A percentile compares a stretch with the other conserved stretches of the same genome.
Evolutionary conservation across 1,140 invertebrate species (phyloP).

Genomic region (Odontomachus brunneus): DNA sequence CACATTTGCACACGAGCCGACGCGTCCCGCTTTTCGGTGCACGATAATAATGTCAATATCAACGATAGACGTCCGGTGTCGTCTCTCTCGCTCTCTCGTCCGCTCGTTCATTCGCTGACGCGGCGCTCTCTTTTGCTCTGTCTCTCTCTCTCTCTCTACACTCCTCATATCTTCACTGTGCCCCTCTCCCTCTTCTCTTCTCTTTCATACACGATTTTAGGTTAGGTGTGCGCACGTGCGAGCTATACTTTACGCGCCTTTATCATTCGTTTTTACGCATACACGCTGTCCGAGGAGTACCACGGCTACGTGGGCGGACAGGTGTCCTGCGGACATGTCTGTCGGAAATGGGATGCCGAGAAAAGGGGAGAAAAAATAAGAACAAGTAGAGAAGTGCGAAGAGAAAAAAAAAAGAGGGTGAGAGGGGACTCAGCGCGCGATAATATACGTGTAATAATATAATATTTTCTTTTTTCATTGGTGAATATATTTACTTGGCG

Average conservation of each 20-base stretch:
- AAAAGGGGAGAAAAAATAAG: background rate
- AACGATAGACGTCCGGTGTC: conserved; percentile 59
- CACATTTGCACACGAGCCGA: conserved; percentile 60
- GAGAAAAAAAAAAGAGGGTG: too few species aligned
- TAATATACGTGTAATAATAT: background rate
- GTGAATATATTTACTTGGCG: conserved; percentile 32
- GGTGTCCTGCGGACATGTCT: conserved; percentile 47
- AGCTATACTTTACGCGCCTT: conserved; percentile 50
- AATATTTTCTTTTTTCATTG: conserved; percentile 32
- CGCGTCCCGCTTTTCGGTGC: conserved; percentile 63
- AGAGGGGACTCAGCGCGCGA: too few species aligned
- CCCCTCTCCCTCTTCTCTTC: too few species aligned
- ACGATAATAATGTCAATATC: conserved; percentile 72
- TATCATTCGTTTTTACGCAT: conserved; percentile 63
- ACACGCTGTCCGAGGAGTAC: background rate
- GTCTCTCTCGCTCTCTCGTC: conserved; percentile 32
- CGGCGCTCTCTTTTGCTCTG: background rate
- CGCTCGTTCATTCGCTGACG: background rate
- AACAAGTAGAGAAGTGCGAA: background rate
- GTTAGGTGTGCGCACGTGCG: conserved; percentile 74
- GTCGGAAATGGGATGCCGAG: background rate
- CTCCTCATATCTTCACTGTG: background rate
- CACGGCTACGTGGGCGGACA: conserved; percentile 37
- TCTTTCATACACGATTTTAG: conserved; percentile 58
- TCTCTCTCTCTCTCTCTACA: background rate